Evolutionary conservation across 2,797 vertebrate species (phyloP).

Genomic region (Lagorchestes hirsutus): DNA sequence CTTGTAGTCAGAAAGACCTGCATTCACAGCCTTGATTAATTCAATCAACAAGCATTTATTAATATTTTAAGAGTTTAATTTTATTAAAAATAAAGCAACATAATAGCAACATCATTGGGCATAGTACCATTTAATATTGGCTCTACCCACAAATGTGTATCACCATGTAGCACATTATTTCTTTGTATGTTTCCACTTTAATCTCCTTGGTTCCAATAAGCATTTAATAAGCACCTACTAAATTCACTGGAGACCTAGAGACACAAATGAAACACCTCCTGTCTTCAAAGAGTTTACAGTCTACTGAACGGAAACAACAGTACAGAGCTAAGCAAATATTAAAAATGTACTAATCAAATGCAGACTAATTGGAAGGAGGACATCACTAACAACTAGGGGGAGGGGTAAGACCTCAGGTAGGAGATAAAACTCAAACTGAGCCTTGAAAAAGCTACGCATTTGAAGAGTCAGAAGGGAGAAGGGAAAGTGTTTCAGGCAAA

Average conservation of each 20-base stretch:
- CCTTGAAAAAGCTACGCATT: background rate
- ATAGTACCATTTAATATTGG: slow-evolving; percentile 60
- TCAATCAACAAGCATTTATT: too few relatives aligned
- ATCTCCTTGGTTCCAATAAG: slow-evolving; percentile 41
- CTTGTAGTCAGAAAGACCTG: too few relatives aligned
- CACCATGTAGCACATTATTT: slow-evolving; percentile 47
- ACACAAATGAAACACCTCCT: too few relatives aligned
- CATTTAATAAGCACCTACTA: too few relatives aligned
- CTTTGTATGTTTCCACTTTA: slow-evolving; percentile 39
- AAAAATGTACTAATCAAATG: background rate
- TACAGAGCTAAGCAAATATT: too few relatives aligned
- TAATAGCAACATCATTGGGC: slow-evolving; percentile 65
- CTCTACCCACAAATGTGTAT: slow-evolving; percentile 73
- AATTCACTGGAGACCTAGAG: too few relatives aligned
- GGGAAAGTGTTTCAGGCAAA: background rate
- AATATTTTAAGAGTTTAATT: slow-evolving; percentile 64
- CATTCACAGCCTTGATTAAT: too few relatives aligned
- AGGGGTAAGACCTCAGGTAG: background rate
- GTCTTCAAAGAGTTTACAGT: too few relatives aligned
- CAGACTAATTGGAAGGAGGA: background rate
- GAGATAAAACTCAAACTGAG: background rate
- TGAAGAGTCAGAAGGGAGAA: background rate
- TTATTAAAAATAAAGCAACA: slow-evolving; percentile 82
- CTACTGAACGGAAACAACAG: too few relatives aligned
- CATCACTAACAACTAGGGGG: background rate